Percentiles rank a stretch among this genome's conserved stretches.
Evolutionary conservation across 2,797 vertebrate species (phyloP).

Genomic region (Micropoecilia bifurca): DNA sequence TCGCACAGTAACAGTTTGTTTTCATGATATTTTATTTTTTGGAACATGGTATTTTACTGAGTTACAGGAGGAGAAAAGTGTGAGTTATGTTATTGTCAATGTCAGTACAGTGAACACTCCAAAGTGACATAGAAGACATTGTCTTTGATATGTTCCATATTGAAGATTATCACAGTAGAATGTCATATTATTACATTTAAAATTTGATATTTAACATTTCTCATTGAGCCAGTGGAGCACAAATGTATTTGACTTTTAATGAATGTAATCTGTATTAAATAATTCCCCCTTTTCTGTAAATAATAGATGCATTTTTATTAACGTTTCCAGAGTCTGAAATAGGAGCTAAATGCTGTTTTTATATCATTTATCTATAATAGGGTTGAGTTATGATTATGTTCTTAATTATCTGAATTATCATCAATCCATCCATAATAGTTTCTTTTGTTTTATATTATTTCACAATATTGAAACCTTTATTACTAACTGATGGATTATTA

Average conservation of each 20-base stretch:
- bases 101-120: background rate
- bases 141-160: constrained; percentile 41
- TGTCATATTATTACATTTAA: background rate
- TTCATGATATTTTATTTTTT: constrained; percentile 36
- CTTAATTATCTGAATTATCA: background rate
- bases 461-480: constrained; percentile 47
- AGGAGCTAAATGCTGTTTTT: constrained; percentile 60
- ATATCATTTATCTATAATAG: constrained; percentile 55
- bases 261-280: constrained; percentile 85
- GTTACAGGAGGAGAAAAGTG: constrained; percentile 39
- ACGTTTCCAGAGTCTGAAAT: constrained; percentile 69
- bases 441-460: constrained; percentile 31
- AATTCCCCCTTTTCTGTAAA: constrained; percentile 82
- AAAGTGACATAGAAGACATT: constrained; percentile 32
- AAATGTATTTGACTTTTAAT: constrained; percentile 72
- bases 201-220: constrained; percentile 31
- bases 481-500: constrained; percentile 44
- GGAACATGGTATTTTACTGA: constrained; percentile 29
- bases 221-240: constrained; percentile 74
- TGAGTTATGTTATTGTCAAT: constrained; percentile 33
- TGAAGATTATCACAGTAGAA: constrained; percentile 19
- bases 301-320: constrained; percentile 73
- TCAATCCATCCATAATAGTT: background rate
- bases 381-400: constrained; percentile 48
- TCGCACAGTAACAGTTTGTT: constrained; percentile 20